Evolutionary conservation across 1,140 invertebrate genomes (phyloP).

Genomic region (Tetramorium parvispinum): DNA sequence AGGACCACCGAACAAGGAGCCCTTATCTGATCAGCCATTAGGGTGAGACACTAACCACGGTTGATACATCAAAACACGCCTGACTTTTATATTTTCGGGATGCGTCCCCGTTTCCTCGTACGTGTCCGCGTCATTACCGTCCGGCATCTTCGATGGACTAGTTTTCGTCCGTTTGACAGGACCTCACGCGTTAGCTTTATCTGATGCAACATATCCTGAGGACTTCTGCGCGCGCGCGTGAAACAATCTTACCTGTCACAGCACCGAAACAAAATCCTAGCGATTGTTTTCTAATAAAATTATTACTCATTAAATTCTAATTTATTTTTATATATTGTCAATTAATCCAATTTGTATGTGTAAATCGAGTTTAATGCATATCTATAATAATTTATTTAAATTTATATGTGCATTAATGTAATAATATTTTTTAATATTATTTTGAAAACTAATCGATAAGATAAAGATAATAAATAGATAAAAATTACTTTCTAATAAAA

Average conservation of each 20-base stretch:
- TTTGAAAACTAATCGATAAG: neutral
- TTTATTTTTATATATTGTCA: neutral
- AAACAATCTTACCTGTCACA: neutral
- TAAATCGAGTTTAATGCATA: neutral
- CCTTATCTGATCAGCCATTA: constrained; percentile 80
- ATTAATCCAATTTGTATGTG: no score
- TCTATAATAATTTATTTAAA: neutral
- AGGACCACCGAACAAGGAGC: constrained; percentile 72
- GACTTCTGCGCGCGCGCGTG: neutral
- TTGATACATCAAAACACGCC: constrained; percentile 71
- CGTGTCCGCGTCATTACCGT: constrained; percentile 54
- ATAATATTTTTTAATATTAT: no score
- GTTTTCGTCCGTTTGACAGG: constrained; percentile 55
- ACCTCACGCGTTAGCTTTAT: constrained; percentile 60
- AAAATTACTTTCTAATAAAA: neutral
- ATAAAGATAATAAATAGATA: neutral
- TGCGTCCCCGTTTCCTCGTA: constrained; percentile 63
- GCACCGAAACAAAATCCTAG: neutral
- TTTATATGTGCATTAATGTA: neutral
- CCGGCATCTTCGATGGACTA: constrained; percentile 53
- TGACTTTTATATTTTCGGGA: constrained; percentile 75
- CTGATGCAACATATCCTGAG: constrained; percentile 49
- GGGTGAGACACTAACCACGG: constrained; percentile 69
- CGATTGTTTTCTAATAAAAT: neutral
- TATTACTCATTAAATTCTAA: constrained; percentile 14